Conservation (phyloP, 2,888 invertebrate genomes). For the Heliconius ismenius region DNA sequence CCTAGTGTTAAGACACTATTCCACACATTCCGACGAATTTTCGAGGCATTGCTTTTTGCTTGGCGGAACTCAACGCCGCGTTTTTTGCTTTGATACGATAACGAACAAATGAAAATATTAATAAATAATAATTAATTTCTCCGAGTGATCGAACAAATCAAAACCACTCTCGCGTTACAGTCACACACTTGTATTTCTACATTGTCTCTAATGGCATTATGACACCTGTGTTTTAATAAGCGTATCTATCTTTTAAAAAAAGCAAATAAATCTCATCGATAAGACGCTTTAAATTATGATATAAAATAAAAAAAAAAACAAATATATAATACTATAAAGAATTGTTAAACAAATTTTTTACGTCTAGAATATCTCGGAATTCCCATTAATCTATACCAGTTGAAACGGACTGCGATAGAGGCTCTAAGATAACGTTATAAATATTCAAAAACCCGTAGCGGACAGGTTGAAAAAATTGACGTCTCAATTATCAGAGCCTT, state of each 20-base stretch:
- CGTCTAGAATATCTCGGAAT: conserved; percentile 49
- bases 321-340: conserved; percentile 23
- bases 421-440: conserved; percentile 76
- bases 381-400: conserved; percentile 52
- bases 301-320: background rate
- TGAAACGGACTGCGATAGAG: conserved; percentile 64
- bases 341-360: conserved; percentile 31
- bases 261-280: background rate
- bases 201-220: background rate
- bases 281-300: conserved; percentile 7
- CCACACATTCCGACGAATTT: background rate
- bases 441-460: conserved; percentile 68
- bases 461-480: conserved; percentile 75
- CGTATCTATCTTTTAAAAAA: background rate
- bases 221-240: conserved; percentile 9
- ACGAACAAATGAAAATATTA: background rate
- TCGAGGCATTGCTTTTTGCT: background rate
- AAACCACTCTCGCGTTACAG: no score
- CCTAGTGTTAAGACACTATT: background rate
- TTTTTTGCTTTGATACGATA: background rate
- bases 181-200: no score
- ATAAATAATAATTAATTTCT: no score
- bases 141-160: no score
- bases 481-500: conserved; percentile 76
- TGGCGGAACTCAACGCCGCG: background rate